Evolutionary conservation across 2,113 vertebrate species (phyloP), one percentile per base, ranked within the genome.

Genomic region (Pongo abelii): DNA sequence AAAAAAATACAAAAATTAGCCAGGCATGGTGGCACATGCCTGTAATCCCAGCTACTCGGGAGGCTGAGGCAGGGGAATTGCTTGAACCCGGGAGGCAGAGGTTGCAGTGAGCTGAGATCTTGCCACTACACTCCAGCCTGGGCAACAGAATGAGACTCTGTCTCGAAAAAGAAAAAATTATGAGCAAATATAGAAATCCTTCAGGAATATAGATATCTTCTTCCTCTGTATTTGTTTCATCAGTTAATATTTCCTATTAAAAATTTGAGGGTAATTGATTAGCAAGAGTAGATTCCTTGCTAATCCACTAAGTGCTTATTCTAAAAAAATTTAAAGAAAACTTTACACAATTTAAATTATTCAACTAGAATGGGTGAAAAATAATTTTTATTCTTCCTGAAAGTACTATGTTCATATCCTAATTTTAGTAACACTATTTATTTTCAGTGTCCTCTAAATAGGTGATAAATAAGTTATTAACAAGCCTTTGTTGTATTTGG

Each of bases 401-500:
- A 64, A 93, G 22, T 91, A 69, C 13, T 83, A 55, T 83, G 50
- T 64, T 93, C 91, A 91, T 70, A 95, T 74, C 16, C 57, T 69
- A 88, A 96, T 88, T 87, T 91, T 90, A 84, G 14, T 79, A 94
- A 97, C 59, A 79, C 79, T 89, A 75, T 48, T 79, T 70, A 55
- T 90, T 59, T 94, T 64, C 13, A 81, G 89, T 57, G 22, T 89
- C 57, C 57, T 96, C 38, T 89, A 81, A 87, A 69, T 74, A 84
- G 81, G 48, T 48, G 61, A 94, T 59, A 93, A 88, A 96, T 50
- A 90, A 85, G 27, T 84, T 91, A 57, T 93, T 83, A 91, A 57
- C 22, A 13, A 52, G 72, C 46, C 67, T 97, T 91, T 81, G 93
- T 52, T 93, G 61, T 81, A 92, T 57, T 57, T 78, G 55, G 77